Conservation (phyloP, 2,888 invertebrate genomes). For the Sinohyriopsis cumingii region DNA sequence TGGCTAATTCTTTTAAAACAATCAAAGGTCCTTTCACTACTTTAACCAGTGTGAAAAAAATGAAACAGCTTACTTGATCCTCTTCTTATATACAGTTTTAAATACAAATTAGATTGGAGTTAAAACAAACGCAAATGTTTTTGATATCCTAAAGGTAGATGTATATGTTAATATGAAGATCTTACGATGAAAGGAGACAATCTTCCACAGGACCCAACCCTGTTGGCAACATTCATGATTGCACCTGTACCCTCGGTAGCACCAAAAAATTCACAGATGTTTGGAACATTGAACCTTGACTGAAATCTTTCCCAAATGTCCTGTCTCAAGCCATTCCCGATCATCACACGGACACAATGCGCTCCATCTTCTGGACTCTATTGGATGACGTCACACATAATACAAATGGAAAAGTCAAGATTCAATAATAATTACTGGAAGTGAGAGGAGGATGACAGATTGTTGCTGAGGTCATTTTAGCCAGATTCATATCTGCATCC, state of each 20-base stretch:
- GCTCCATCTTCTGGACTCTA: slow-evolving; percentile 66
- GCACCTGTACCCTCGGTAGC: slow-evolving; percentile 98
- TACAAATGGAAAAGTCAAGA: too few relatives aligned
- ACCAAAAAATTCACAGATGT: slow-evolving; percentile 93
- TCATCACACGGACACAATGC: slow-evolving; percentile 79
- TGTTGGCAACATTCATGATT: slow-evolving; percentile 93
- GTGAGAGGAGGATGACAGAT: too few relatives aligned
- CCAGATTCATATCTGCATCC: too few relatives aligned
- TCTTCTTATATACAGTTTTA: too few relatives aligned
- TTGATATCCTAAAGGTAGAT: neutral
- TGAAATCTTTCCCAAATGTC: slow-evolving; percentile 94
- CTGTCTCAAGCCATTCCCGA: slow-evolving; percentile 92
- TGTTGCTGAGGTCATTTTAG: too few relatives aligned
- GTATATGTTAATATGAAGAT: neutral
- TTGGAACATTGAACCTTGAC: slow-evolving; percentile 85
- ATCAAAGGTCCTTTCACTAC: neutral
- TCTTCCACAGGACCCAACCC: slow-evolving; percentile 51
- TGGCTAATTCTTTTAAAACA: too few relatives aligned
- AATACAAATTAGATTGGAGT: neutral
- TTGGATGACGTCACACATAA: too few relatives aligned
- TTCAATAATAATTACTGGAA: too few relatives aligned
- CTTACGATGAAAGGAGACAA: slow-evolving; percentile 51
- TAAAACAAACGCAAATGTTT: too few relatives aligned
- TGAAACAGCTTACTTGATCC: neutral
- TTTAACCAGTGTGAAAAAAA: neutral